Conservation (phyloP, 2,888 invertebrate genomes). For the Cerastoderma edule region DNA sequence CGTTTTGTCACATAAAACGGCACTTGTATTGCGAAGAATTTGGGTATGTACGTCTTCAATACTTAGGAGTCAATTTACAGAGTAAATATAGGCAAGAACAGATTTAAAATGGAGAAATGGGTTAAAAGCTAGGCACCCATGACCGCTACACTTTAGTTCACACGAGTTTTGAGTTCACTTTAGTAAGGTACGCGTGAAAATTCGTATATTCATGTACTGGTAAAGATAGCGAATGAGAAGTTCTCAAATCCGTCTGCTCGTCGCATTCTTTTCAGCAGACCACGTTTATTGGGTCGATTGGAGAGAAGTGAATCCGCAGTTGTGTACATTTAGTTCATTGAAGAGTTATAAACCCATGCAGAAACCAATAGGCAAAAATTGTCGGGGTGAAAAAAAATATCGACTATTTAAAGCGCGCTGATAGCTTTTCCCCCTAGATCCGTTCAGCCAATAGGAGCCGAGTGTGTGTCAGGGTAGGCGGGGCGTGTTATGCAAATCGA, state of each 20-base stretch:
- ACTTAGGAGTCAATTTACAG: too few species aligned
- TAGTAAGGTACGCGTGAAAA: too few species aligned
- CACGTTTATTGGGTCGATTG: conserved; percentile 8
- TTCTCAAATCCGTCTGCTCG: conserved; percentile 22
- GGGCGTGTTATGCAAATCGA: conserved; percentile 63
- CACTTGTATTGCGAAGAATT: too few species aligned
- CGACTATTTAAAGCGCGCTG: conserved; percentile 19
- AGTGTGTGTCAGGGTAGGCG: conserved; percentile 57
- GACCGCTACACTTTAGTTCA: too few species aligned
- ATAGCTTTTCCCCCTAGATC: background rate
- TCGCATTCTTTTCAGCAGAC: background rate
- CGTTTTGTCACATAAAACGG: too few species aligned
- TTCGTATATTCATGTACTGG: too few species aligned
- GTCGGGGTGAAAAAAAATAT: conserved; percentile 21
- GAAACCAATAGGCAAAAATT: conserved; percentile 35
- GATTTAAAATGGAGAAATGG: too few species aligned
- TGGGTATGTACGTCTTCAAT: too few species aligned
- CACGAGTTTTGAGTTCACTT: too few species aligned
- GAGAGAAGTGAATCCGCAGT: background rate
- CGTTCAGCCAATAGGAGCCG: conserved; percentile 56
- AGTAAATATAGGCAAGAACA: too few species aligned
- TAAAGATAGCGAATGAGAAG: conserved; percentile 32
- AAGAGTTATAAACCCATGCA: conserved; percentile 14
- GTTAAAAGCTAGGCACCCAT: too few species aligned
- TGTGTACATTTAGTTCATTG: conserved; percentile 3